Conservation (phyloP, 2,113 vertebrate genomes). For the Istiophorus platypterus region DNA sequence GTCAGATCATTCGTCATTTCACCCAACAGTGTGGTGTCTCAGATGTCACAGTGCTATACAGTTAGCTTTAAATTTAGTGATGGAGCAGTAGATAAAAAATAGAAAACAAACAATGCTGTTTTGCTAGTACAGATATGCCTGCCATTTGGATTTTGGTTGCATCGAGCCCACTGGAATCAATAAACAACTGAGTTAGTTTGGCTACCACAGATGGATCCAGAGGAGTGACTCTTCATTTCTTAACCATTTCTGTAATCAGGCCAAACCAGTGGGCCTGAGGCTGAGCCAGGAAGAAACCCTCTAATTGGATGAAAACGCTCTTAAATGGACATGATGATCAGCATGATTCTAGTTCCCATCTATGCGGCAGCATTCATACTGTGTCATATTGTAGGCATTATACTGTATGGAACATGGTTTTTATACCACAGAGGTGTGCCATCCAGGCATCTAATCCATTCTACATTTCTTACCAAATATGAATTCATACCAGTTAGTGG, state of each 20-base stretch:
- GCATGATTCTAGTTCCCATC: constrained; percentile 9
- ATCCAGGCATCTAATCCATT: constrained; percentile 9
- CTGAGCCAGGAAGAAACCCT: constrained; percentile 30
- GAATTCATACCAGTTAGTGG: background rate
- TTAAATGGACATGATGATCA: constrained; percentile 10
- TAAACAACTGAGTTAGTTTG: constrained; percentile 39
- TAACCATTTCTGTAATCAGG: constrained; percentile 58
- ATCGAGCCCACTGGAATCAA: constrained; percentile 42
- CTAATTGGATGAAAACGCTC: constrained; percentile 50
- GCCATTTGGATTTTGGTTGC: constrained; percentile 36
- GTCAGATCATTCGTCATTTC: constrained; percentile 1
- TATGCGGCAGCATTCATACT: background rate
- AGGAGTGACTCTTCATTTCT: constrained; percentile 56
- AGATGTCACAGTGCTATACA: constrained; percentile 8
- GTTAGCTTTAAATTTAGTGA: constrained; percentile 23
- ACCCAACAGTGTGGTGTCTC: background rate
- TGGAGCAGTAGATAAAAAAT: constrained; percentile 27
- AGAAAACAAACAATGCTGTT: constrained; percentile 43
- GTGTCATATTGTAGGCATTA: background rate
- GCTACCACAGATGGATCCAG: constrained; percentile 40
- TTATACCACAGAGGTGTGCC: background rate
- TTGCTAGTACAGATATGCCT: constrained; percentile 25
- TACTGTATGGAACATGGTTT: too few relatives aligned
- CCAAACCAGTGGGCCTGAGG: constrained; percentile 50
- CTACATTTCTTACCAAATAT: background rate